Conservation (phyloP, 2,113 vertebrate genomes). For the Myotis davidii region DNA sequence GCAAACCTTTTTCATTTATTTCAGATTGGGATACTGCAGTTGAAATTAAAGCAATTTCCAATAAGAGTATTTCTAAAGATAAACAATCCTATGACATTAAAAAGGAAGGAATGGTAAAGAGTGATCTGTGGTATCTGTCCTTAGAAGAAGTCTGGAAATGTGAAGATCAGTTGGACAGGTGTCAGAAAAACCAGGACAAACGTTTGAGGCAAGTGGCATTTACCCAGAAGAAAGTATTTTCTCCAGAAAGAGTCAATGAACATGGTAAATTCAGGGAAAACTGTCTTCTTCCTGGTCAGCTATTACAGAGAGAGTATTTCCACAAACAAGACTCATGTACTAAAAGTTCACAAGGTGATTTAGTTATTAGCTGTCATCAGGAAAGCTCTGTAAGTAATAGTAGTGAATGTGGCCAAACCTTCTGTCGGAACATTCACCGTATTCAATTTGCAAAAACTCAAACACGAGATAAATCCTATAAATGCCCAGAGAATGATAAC, state of each 20-base stretch:
- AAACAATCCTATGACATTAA: slow-evolving; percentile 43
- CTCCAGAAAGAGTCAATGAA: slow-evolving; percentile 40
- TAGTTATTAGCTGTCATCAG: slow-evolving; percentile 36
- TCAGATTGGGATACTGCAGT: slow-evolving; percentile 47
- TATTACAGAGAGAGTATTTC: slow-evolving; percentile 63
- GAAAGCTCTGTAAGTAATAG: slow-evolving; percentile 45
- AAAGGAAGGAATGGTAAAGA: slow-evolving; percentile 33
- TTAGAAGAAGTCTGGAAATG: slow-evolving; percentile 66
- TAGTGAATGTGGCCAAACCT: slow-evolving; percentile 43
- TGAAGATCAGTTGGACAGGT: slow-evolving; percentile 34
- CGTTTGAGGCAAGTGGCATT: slow-evolving; percentile 63
- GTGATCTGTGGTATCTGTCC: slow-evolving; percentile 64
- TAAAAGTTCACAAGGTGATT: slow-evolving; percentile 33
- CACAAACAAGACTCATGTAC: slow-evolving; percentile 40
- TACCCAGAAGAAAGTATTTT: slow-evolving; percentile 53
- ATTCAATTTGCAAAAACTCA: slow-evolving; percentile 64
- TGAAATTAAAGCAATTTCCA: slow-evolving; percentile 54
- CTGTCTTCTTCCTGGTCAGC: slow-evolving; percentile 62
- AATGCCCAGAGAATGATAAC: slow-evolving; percentile 69
- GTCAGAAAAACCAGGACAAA: slow-evolving; percentile 54
- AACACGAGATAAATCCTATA: slow-evolving; percentile 58
- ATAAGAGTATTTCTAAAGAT: slow-evolving; percentile 53
- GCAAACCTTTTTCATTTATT: slow-evolving; percentile 46
- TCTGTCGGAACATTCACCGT: slow-evolving; percentile 64
- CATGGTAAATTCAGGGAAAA: slow-evolving; percentile 4